Conservation (phyloP, 2,797 vertebrate species). For the Sebastiscus tertius region DNA sequence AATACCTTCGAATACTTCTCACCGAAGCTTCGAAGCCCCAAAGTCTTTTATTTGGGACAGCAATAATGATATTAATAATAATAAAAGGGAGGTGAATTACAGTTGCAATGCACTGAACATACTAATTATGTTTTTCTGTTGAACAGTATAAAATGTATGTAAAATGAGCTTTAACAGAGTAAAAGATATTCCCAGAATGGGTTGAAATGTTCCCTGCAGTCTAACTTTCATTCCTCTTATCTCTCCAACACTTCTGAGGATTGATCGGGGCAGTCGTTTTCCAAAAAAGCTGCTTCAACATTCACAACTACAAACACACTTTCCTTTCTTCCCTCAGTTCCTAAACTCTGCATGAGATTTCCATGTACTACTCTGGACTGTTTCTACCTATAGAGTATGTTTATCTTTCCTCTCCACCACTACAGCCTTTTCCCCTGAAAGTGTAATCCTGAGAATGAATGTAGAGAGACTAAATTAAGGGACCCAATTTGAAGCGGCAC, state of each 20-base stretch:
- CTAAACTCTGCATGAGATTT: slow-evolving; percentile 26
- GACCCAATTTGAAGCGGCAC: slow-evolving; percentile 76
- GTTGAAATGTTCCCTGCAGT: background rate
- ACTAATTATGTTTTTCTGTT: background rate
- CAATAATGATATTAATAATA: no score
- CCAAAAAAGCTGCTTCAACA: slow-evolving; percentile 4
- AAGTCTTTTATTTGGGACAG: no score
- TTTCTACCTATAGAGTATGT: slow-evolving; percentile 55
- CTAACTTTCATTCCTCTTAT: background rate
- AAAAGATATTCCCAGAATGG: background rate
- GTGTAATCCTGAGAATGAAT: slow-evolving; percentile 71
- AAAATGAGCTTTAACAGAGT: background rate
- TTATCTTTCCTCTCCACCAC: slow-evolving; percentile 53
- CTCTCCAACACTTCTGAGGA: background rate
- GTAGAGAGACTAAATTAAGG: slow-evolving; percentile 77
- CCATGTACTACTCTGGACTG: slow-evolving; percentile 11
- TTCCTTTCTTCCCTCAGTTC: slow-evolving; percentile 9
- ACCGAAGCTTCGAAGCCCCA: no score
- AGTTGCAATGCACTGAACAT: background rate
- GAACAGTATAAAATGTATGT: background rate
- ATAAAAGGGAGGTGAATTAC: background rate
- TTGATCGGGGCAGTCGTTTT: background rate
- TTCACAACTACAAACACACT: background rate
- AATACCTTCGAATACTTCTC: no score
- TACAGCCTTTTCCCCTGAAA: slow-evolving; percentile 53